Percentiles rank a stretch among this genome's conserved stretches.
These are phyloP conservation scores for Phthorimaea operculella DNA, from an alignment of 1,140 invertebrate species.

Conservation along the genomic window DNA sequence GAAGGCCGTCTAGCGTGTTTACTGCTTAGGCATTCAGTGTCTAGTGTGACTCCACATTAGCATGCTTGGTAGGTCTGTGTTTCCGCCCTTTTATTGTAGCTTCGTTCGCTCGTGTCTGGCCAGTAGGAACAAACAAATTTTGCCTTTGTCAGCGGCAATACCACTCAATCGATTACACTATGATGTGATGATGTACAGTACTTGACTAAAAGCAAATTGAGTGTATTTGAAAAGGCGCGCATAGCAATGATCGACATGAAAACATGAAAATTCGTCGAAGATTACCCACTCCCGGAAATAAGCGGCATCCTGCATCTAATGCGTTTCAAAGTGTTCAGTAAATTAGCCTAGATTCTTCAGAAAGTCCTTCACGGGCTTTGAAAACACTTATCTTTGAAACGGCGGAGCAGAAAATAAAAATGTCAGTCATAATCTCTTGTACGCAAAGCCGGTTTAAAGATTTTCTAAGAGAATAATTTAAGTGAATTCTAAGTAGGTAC, in stretches of 20 bases:
- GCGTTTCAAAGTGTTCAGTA: background rate
- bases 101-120: conserved; percentile 13
- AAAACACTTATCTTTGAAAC: background rate
- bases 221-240: too few species aligned
- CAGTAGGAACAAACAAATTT: conserved; percentile 25
- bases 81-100: conserved; percentile 32
- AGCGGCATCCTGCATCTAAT: background rate
- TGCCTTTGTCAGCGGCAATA: conserved; percentile 12
- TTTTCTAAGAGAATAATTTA: too few species aligned
- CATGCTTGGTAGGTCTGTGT: conserved; percentile 28
- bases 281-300: too few species aligned
- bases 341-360: background rate
- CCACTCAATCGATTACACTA: conserved; percentile 6
- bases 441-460: too few species aligned
- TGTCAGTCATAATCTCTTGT: too few species aligned
- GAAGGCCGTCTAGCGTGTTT: conserved; percentile 16
- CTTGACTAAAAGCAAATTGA: too few species aligned
- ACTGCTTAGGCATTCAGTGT: background rate
- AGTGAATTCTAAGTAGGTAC: too few species aligned
- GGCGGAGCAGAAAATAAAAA: background rate
- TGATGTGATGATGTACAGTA: background rate
- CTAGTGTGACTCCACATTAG: conserved; percentile 23
- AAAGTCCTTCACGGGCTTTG: background rate
- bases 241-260: too few species aligned
- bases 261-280: too few species aligned